These are phyloP conservation scores for Danio aesculapii DNA, from an alignment of 2,797 vertebrate species.

Conservation along the genomic window DNA sequence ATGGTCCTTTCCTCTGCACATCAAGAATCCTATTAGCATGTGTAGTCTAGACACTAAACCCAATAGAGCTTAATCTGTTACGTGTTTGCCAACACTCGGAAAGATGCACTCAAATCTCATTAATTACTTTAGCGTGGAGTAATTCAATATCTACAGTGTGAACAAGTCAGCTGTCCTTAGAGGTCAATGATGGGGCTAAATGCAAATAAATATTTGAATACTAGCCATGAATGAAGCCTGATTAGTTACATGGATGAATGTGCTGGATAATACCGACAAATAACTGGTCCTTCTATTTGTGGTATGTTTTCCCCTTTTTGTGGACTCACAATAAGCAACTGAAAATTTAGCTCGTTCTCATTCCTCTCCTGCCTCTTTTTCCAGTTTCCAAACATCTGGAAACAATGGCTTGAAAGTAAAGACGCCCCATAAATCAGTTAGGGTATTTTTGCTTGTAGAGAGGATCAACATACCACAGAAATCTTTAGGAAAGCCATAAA, in stretches of 20 bases:
- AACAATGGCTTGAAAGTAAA: slow-evolving; percentile 66
- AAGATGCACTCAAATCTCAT: slow-evolving; percentile 47
- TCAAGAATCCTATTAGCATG: slow-evolving; percentile 42
- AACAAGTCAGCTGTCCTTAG: slow-evolving; percentile 6
- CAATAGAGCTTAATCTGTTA: slow-evolving; percentile 45
- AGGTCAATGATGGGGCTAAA: slow-evolving; percentile 32
- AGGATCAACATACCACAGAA: slow-evolving; percentile 59
- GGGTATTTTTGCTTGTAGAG: slow-evolving; percentile 54
- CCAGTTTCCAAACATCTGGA: slow-evolving; percentile 67
- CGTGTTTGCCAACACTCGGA: slow-evolving; percentile 30
- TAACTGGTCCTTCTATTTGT: slow-evolving; percentile 35
- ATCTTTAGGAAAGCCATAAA: slow-evolving; percentile 64
- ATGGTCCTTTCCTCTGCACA: slow-evolving; percentile 16
- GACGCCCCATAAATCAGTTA: slow-evolving; percentile 60
- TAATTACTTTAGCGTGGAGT: slow-evolving; percentile 51
- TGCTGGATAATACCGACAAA: slow-evolving; percentile 17
- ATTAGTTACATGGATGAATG: slow-evolving; percentile 19
- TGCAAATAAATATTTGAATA: background rate
- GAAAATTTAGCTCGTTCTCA: slow-evolving; percentile 45
- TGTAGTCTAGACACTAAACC: slow-evolving; percentile 54
- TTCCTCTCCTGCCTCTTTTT: slow-evolving; percentile 48
- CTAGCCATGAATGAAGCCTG: slow-evolving; percentile 3
- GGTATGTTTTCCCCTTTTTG: slow-evolving; percentile 38
- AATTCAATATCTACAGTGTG: slow-evolving; percentile 41
- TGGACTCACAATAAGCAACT: slow-evolving; percentile 51